These are phyloP conservation scores for Entomobrya multifasciata DNA, from an alignment of 2,888 invertebrate species.

Conservation along the genomic window DNA sequence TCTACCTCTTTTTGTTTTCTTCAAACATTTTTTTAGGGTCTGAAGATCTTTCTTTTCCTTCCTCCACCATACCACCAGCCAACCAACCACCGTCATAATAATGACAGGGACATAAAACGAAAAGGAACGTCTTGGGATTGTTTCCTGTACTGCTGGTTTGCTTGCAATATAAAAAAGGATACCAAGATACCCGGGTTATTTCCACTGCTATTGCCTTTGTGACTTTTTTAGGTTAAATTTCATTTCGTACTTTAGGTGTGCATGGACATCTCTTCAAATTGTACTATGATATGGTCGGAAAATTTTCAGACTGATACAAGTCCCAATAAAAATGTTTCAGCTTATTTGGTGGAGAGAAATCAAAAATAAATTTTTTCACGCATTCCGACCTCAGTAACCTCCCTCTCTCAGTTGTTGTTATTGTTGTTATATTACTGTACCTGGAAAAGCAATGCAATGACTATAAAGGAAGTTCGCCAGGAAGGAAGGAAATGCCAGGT, in stretches of 20 bases:
- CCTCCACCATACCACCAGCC: not conserved
- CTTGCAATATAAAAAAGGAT: no score
- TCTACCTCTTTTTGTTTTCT: constrained; percentile 25
- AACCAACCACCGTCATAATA: constrained; percentile 58
- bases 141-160: constrained; percentile 38
- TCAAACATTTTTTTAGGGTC: no score
- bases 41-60: not conserved
- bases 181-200: not conserved
- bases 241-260: not conserved
- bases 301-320: no score
- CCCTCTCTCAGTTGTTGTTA: not conserved
- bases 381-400: not conserved
- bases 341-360: no score
- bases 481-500: constrained; percentile 47
- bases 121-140: constrained; percentile 62
- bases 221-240: constrained; percentile 43
- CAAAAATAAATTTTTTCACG: not conserved
- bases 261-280: not conserved
- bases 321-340: no score
- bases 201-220: not conserved
- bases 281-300: no score
- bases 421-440: not conserved
- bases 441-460: no score
- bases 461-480: not conserved
- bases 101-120: constrained; percentile 65